Base-by-base conservation (phyloP, 2,797 vertebrate genomes). In the Nyctalus aviator region DNA sequence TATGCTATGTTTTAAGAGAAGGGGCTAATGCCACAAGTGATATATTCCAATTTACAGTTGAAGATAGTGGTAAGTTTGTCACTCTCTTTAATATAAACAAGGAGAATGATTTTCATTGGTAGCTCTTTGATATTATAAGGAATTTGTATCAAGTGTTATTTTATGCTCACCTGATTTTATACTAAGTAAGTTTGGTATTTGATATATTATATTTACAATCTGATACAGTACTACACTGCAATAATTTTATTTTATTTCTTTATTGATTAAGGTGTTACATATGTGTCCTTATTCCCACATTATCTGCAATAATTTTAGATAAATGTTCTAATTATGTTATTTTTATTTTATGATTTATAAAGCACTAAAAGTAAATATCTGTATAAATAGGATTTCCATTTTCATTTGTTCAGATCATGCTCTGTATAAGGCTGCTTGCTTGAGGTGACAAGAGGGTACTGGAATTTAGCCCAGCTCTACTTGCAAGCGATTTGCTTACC, bases 1-100 rank as follows among this genome's bases (percentile, higher is more conserved):
- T 99, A 97, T 99, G 99, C 97, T 99, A 99, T 59, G 96, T 99
- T 93, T 98, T 99, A 97, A 98, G 97, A 96, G 98, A 98, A 3
- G 98, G 98, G 25, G 97, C 98, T 88, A 99, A 98, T 32, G 98
- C 99, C 32, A 99, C 99, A n/a, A 99, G 98, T 96, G 99, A 99
- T 95, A 90, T 98, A 93, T 99, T 99, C 98, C 97, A 98, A 94
- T 99, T 99, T 97, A 98, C 98, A 32, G 99, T 99, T 64, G 99
- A 99, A 98, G 99, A 99, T 4, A 98, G 97, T 4, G 99, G 99
- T 99, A 97, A 98, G 98, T 98, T 92, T 72, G 91, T 30, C 25
- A 35, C 32, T 79, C 69, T 53, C 4, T 82, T 75, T 59, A 12
- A 7, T 57, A 8, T 48, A n/a, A 64, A 48, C 27, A 35, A 41